Base-by-base conservation (phyloP, 1,140 invertebrate genomes). In the Brachionus paranguensis region DNA sequence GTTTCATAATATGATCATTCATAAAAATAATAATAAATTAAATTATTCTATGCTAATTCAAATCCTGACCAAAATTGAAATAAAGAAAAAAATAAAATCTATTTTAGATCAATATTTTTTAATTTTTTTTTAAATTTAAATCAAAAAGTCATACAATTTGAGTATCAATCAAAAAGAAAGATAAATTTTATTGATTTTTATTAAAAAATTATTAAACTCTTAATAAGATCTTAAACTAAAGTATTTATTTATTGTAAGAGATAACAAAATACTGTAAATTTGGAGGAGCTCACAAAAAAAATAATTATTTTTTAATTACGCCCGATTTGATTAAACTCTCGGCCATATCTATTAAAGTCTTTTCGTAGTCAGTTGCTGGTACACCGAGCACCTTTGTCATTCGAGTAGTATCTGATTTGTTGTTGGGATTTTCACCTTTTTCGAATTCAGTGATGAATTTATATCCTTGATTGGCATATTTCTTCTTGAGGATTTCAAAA, bases 291-390 rank as follows among this genome's bases (percentile, higher is more conserved):
- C 1, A 37, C 33, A 12, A n/a, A n/a, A n/a, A 47, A 3, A 47
- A 47, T 0, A 47, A 14, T 47, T 47, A 37, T 84, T 90, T 90
- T 84, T 89, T 89, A 1, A 90, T 87, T 10, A 91, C 86, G 37
- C 90, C 90, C 24, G 86, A 85, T 53, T 91, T 90, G 47, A 91
- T 90, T 74, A 91, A 85, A 79, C 88, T 88, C 85, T 91, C 89
- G 6, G 88, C 90, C 88, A 90, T 91, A 74, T 91, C 91, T 47
- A 91, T 86, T 6, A 91, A 70, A 4, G 90, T 89, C 12, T 88
- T 87, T 78, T 89, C 88, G 4, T 86, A 72, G 76, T 90, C 87
- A 47, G 85, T 85, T 43, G 88, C 89, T 43, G 87, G 86, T 17
- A 91, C 87, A 14, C 87, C 88, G 11, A 91, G 86, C 14, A 89